Percentiles rank a stretch among this genome's conserved stretches.
These are phyloP conservation scores for Coptodon rendalli DNA, from an alignment of 2,113 vertebrate genomes.

Conservation along the genomic window DNA sequence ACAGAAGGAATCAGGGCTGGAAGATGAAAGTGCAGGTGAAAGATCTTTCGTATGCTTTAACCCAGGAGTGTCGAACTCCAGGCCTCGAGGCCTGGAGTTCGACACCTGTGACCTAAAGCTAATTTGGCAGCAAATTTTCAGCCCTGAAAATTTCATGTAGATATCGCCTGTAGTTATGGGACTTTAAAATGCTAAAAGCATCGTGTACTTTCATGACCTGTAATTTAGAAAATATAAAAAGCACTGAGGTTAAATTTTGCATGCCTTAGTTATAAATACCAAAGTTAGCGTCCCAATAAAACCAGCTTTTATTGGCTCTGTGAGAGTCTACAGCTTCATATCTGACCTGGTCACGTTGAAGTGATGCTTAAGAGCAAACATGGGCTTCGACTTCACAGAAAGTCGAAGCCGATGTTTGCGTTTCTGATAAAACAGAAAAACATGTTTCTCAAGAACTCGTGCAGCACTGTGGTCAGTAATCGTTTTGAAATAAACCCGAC, in stretches of 20 bases:
- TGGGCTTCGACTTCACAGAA: not conserved
- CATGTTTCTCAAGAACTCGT: not conserved
- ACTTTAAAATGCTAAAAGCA: not conserved
- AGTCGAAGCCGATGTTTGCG: not conserved
- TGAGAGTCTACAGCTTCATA: not conserved
- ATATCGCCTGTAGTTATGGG: fast-evolving
- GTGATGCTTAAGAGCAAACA: not conserved
- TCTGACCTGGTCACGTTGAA: not conserved
- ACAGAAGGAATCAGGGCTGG: not conserved
- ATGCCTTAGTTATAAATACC: fast-evolving
- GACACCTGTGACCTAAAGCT: fast-evolving
- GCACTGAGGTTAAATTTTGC: not conserved
- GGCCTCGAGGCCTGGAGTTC: not conserved
- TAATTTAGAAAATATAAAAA: not conserved
- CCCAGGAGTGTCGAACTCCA: fast-evolving
- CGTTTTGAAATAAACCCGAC: fast-evolving
- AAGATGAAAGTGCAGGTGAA: too few species aligned
- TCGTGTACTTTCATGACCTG: not conserved
- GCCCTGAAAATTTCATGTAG: not conserved
- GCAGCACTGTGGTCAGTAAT: fast-evolving
- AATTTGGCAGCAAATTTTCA: not conserved
- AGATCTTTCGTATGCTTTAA: not conserved
- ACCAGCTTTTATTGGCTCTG: not conserved
- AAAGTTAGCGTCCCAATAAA: not conserved
- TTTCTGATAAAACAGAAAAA: not conserved